Base-by-base conservation (phyloP, 2,797 vertebrate species). In the Synanceia verrucosa region DNA sequence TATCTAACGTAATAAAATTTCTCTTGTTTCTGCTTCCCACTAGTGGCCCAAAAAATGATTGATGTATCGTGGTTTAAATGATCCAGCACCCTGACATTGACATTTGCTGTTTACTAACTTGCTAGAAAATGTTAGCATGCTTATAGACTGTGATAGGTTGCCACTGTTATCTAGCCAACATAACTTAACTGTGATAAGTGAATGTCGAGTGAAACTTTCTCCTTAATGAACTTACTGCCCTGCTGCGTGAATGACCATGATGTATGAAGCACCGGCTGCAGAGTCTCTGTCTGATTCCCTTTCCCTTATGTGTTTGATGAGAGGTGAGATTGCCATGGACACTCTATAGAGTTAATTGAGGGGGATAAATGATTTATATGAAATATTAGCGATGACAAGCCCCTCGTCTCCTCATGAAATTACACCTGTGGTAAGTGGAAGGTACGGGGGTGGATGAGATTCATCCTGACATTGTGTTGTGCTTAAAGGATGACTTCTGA, bases 291-390 rank as follows among this genome's bases (percentile, higher is more conserved):
- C 60, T 16, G 34, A 16, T 26, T 69, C 59, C 31, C 24, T 58
- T 36, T 29, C 62, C 39, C 50, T 50, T 44, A 29, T 29, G 61
- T 1, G 4, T 65, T 19, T 28, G 37, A 61, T 71, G n/a, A 61
- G 66, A 48, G 46, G 24, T 16, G 51, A 57, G 72, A 60, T 71
- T 57, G 70, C 70, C 66, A 74, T 23, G 65, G 78, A 82, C 64
- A 65, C 70, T 63, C 64, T 37, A 66, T 72, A 65, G 67, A 86
- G 65, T 75, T 76, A 86, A 88, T 86, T 75, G 78, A 78, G 48
- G 33, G 14, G 34, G 33, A 76, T 83, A 70, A 79, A 86, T 85
- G 65, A 88, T 86, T 84, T 63, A 86, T 66, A 65, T 75, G 61
- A 81, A 68, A 73, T 73, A 81, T 85, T 44, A 65, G 47, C 18